Conservation (phyloP, 2,797 vertebrate species). For the Toxotes lorentzi region DNA sequence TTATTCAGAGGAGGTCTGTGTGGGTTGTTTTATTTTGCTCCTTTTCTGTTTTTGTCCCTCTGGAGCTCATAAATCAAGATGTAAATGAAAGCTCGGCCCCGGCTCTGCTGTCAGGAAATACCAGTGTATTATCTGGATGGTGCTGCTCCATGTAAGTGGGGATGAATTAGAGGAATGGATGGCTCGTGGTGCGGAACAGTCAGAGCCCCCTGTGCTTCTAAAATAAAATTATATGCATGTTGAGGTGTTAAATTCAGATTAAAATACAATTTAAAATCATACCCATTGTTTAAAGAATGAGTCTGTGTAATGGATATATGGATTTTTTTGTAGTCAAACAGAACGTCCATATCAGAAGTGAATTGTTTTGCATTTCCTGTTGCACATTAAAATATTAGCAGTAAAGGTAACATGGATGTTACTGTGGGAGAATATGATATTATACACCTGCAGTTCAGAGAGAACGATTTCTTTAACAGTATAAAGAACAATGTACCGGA, state of each 20-base stretch:
- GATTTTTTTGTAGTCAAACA: slow-evolving; percentile 19
- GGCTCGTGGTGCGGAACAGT: slow-evolving; percentile 16
- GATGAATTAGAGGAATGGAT: slow-evolving; percentile 32
- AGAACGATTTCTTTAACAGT: neutral
- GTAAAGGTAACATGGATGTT: neutral
- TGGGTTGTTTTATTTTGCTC: slow-evolving; percentile 17
- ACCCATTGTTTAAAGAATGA: slow-evolving; percentile 12
- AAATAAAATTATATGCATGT: slow-evolving; percentile 38
- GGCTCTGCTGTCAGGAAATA: slow-evolving; percentile 47
- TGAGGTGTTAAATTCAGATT: slow-evolving; percentile 39
- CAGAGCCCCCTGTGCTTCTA: neutral
- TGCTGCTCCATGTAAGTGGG: slow-evolving; percentile 16
- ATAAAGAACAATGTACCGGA: neutral
- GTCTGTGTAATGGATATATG: slow-evolving; percentile 1
- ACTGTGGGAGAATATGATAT: neutral
- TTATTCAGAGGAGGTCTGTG: slow-evolving; percentile 32
- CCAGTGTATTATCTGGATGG: slow-evolving; percentile 35
- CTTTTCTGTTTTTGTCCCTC: slow-evolving; percentile 16
- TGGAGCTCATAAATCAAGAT: slow-evolving; percentile 64
- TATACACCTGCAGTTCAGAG: neutral
- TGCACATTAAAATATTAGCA: slow-evolving; percentile 20
- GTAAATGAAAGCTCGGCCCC: slow-evolving; percentile 50
- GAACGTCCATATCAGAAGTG: neutral
- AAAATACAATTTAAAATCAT: slow-evolving; percentile 24
- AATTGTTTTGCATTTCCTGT: neutral